These are phyloP conservation scores for Zingel zingel DNA, from an alignment of 2,113 vertebrate genomes.

Conservation along the genomic window DNA sequence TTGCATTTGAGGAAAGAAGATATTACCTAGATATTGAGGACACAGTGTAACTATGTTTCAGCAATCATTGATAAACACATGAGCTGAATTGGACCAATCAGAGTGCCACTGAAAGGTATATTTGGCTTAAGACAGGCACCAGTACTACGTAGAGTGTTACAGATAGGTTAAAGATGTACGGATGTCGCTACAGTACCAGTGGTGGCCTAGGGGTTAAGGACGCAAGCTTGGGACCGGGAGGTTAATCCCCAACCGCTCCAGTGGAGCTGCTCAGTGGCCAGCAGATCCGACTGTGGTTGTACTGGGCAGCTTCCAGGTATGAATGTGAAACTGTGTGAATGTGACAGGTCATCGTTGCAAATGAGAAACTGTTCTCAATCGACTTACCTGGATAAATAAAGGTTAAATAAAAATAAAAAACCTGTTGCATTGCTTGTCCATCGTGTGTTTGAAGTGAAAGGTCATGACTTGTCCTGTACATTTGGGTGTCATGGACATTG, in stretches of 20 bases:
- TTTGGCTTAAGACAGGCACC: background rate
- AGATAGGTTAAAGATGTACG: background rate
- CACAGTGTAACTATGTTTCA: background rate
- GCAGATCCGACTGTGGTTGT: too few relatives aligned
- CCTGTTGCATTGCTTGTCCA: background rate
- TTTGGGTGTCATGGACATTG: background rate
- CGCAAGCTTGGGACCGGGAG: too few relatives aligned
- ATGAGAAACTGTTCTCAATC: too few relatives aligned
- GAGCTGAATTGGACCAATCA: background rate
- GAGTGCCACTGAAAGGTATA: background rate
- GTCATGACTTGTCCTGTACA: background rate
- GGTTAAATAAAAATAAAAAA: background rate
- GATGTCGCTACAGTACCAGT: too few relatives aligned
- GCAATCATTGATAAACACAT: background rate
- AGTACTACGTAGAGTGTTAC: background rate
- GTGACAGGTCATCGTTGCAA: too few relatives aligned
- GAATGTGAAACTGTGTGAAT: too few relatives aligned
- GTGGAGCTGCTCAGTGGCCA: too few relatives aligned
- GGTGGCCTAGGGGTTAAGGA: too few relatives aligned
- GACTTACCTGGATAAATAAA: too few relatives aligned
- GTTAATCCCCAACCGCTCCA: too few relatives aligned
- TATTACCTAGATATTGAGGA: background rate
- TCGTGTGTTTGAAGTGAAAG: background rate
- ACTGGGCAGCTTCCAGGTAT: too few relatives aligned
- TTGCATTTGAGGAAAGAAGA: background rate